Percentiles rank a stretch among this genome's conserved stretches.
Conservation (phyloP, 1,140 invertebrate species). For the Scaptomyza graminum region DNA sequence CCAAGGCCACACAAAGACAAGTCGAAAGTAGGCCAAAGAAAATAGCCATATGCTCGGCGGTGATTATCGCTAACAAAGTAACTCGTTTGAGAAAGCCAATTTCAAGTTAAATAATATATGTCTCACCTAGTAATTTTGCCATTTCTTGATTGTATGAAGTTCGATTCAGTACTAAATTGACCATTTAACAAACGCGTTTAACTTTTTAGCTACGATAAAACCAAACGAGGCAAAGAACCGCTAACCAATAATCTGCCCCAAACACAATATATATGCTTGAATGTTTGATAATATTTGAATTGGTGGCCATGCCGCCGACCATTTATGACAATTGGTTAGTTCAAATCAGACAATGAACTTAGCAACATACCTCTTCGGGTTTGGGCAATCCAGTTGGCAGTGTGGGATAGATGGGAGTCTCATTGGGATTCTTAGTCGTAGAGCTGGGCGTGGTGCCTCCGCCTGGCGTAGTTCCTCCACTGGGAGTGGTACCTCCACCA, state of each 20-base stretch:
- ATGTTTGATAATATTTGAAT: slow-evolving; percentile 49
- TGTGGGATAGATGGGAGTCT: slow-evolving; percentile 66
- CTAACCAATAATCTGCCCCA: slow-evolving; percentile 48
- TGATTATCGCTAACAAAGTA: slow-evolving; percentile 49
- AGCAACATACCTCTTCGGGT: slow-evolving; percentile 65
- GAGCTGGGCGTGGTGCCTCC: slow-evolving; percentile 11
- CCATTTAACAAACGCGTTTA: slow-evolving; percentile 12
- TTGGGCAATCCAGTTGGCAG: slow-evolving; percentile 71
- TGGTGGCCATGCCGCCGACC: slow-evolving; percentile 58
- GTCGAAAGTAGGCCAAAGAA: slow-evolving; percentile 70
- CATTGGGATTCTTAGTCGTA: background rate
- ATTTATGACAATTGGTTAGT: slow-evolving; percentile 43
- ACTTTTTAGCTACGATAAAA: slow-evolving; percentile 42
- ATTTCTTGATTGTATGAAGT: slow-evolving; percentile 27
- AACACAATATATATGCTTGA: background rate
- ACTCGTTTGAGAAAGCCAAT: background rate
- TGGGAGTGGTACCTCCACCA: slow-evolving; percentile 13
- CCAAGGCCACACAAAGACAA: slow-evolving; percentile 55
- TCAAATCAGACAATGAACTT: background rate
- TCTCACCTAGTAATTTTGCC: slow-evolving; percentile 51
- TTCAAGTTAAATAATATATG: background rate
- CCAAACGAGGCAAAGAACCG: slow-evolving; percentile 16
- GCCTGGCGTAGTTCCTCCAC: slow-evolving; percentile 24
- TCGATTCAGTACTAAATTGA: slow-evolving; percentile 47
- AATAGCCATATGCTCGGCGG: slow-evolving; percentile 61